Evolutionary conservation across 2,797 vertebrate genomes (phyloP).

Genomic region (Gila robusta): DNA sequence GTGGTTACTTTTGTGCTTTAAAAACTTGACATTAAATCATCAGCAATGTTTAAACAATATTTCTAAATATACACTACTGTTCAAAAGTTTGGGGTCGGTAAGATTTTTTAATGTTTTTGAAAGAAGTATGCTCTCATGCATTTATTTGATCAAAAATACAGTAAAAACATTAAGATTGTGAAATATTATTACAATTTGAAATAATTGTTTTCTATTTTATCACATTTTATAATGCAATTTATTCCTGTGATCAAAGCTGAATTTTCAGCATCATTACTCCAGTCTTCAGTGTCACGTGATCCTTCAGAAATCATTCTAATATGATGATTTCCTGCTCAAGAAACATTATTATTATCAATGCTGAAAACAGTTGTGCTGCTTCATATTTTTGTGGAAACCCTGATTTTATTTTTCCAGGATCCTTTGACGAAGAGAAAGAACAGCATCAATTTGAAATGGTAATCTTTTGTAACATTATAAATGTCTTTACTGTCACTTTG

Average conservation of each 20-base stretch:
- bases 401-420: no score
- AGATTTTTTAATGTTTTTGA: neutral
- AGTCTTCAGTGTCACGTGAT: no score
- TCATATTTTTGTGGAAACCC: no score
- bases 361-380: neutral
- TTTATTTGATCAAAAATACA: neutral
- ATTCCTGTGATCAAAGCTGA: neutral
- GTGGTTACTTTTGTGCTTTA: neutral
- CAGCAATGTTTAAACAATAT: neutral
- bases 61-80: neutral
- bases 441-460: no score
- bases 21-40: neutral
- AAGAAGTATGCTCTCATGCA: neutral
- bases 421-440: no score
- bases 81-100: neutral
- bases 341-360: neutral
- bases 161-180: neutral
- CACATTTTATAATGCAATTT: neutral
- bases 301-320: neutral
- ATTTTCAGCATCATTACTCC: neutral
- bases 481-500: no score
- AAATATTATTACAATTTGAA: neutral
- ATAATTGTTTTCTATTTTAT: neutral
- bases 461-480: no score
- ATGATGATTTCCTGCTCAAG: neutral